Conservation (phyloP, 2,797 vertebrate species). For the Todus mexicanus region DNA sequence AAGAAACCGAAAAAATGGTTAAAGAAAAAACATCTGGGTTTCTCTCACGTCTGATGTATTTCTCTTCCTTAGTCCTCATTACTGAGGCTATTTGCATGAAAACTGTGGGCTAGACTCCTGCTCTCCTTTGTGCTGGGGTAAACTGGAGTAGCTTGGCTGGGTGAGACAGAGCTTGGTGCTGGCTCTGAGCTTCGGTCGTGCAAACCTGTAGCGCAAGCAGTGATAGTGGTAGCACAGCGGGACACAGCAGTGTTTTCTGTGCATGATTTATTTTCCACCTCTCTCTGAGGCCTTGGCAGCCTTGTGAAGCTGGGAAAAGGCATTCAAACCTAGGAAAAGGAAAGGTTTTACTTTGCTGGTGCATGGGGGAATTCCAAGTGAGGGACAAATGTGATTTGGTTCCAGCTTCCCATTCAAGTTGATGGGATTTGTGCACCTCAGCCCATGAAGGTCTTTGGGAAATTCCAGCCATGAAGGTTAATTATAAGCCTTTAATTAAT, state of each 20-base stretch:
- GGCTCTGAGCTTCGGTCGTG: neutral
- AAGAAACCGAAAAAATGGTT: neutral
- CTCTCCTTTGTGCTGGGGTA: neutral
- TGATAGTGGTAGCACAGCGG: neutral
- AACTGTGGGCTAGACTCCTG: neutral
- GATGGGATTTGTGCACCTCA: conserved; percentile 24
- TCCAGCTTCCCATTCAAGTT: neutral
- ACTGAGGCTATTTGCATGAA: neutral
- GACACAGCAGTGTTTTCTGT: neutral
- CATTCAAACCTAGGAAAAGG: neutral
- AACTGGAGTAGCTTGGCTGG: neutral
- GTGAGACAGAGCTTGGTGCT: neutral
- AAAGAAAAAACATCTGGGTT: neutral
- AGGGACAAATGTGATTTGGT: neutral
- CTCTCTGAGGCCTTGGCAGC: neutral
- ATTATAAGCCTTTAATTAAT: conserved; percentile 62
- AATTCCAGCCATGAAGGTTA: conserved; percentile 66
- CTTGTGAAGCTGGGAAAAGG: neutral
- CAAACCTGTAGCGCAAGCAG: conserved; percentile 2
- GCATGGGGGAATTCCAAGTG: neutral
- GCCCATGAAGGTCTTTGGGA: conserved; percentile 55
- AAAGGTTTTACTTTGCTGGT: neutral
- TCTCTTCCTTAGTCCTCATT: neutral
- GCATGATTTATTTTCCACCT: conserved; percentile 16
- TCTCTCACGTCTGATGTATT: neutral